phyloP scores from a whole-genome alignment of 2,888 invertebrate genomes.

The Saturnia pavonia region DNA sequence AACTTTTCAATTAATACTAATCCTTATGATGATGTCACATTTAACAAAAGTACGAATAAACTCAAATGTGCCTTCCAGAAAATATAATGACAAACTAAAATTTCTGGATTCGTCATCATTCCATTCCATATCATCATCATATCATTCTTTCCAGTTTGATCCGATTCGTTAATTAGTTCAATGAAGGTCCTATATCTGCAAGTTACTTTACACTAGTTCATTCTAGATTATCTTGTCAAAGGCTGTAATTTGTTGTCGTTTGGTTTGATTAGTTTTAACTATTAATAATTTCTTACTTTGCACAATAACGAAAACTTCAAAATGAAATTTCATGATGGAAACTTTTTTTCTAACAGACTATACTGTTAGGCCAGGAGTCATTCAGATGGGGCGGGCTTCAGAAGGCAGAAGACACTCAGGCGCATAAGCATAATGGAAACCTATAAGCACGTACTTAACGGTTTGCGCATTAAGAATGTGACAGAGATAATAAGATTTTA shows the following conservation, averaged over 20 bases:
- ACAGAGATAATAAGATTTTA: too few relatives aligned
- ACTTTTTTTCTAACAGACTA: too few relatives aligned
- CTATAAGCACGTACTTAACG: too few relatives aligned
- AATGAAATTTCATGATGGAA: background rate
- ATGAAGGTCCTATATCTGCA: background rate
- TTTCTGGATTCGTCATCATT: background rate
- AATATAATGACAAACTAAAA: constrained; percentile 2
- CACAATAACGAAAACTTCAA: background rate
- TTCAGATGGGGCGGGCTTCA: too few relatives aligned
- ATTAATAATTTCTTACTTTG: background rate
- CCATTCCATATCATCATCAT: background rate
- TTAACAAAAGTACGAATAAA: background rate
- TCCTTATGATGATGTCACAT: background rate
- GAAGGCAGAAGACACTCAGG: too few relatives aligned
- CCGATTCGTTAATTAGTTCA: background rate
- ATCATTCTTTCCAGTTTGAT: background rate
- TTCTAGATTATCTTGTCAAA: background rate
- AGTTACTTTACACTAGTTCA: constrained; percentile 2
- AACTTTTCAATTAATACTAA: background rate
- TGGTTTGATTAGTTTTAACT: background rate
- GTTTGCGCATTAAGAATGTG: too few relatives aligned
- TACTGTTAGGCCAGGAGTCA: too few relatives aligned
- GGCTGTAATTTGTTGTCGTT: background rate
- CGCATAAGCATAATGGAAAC: too few relatives aligned
- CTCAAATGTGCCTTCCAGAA: background rate